These are phyloP conservation scores for Bombus huntii DNA, from an alignment of 1,140 invertebrate species.

Conservation along the genomic window DNA sequence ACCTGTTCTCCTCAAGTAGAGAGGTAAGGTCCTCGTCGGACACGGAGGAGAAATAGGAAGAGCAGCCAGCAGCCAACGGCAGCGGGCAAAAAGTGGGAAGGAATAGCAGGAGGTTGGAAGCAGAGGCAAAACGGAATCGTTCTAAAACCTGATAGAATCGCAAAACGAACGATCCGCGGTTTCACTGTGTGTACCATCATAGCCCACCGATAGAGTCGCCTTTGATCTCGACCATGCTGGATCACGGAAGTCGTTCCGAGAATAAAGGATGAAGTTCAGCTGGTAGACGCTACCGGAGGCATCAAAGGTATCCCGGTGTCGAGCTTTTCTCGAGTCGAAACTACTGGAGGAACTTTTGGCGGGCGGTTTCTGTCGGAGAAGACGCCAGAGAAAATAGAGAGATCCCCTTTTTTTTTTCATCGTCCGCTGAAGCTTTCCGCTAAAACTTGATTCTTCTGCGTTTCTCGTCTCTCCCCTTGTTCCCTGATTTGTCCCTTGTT, in stretches of 20 bases:
- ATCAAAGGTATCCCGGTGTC: slow-evolving; percentile 1
- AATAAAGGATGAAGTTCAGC: slow-evolving; percentile 18
- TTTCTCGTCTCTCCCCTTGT: too few species aligned
- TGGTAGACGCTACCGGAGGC: neutral
- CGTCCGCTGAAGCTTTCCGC: neutral
- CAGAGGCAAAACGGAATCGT: neutral
- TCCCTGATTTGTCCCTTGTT: neutral
- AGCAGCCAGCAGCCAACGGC: neutral
- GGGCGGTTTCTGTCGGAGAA: too few species aligned
- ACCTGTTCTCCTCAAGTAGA: slow-evolving; percentile 50
- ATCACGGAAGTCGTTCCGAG: slow-evolving; percentile 38
- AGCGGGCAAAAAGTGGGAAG: neutral
- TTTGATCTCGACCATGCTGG: slow-evolving; percentile 41
- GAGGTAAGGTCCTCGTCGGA: slow-evolving; percentile 20
- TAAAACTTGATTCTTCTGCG: neutral
- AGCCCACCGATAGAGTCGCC: slow-evolving; percentile 5
- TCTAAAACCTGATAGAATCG: slow-evolving; percentile 23
- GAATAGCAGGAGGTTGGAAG: neutral
- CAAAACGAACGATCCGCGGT: slow-evolving; percentile 13
- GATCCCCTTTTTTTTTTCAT: neutral
- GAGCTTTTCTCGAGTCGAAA: neutral
- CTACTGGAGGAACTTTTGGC: neutral
- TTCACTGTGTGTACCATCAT: neutral
- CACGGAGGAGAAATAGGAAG: slow-evolving; percentile 16
- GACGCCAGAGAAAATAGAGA: neutral